These are phyloP conservation scores for Eriosoma lanigerum DNA, from an alignment of 1,140 invertebrate species.

Conservation along the genomic window DNA sequence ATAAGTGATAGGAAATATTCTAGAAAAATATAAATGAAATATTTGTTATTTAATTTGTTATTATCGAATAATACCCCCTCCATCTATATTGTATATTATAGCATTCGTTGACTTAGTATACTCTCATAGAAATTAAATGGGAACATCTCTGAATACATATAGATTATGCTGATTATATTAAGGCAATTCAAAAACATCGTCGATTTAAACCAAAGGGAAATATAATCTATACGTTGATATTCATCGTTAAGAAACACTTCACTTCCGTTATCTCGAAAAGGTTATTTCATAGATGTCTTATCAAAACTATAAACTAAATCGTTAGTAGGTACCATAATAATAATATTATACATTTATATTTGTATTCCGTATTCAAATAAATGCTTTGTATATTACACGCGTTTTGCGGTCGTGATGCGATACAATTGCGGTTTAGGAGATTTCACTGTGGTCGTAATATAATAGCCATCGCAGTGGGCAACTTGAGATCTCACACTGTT, in stretches of 20 bases:
- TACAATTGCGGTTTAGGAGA: neutral
- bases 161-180: no score
- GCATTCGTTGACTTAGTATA: no score
- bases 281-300: conserved; percentile 12
- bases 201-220: neutral
- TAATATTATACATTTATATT: neutral
- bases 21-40: no score
- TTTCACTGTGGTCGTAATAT: neutral
- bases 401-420: neutral
- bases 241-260: neutral
- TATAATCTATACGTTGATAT: neutral
- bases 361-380: neutral
- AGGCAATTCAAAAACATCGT: neutral
- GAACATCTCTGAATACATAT: no score
- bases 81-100: no score
- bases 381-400: neutral
- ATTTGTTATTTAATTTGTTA: no score
- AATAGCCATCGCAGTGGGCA: neutral
- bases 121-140: no score
- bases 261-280: neutral
- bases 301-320: conserved; percentile 33
- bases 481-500: neutral
- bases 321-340: neutral
- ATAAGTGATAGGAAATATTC: no score
- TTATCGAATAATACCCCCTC: no score